Evolutionary conservation across 1,140 invertebrate species (phyloP).

Genomic region (Cyclargus thomasi): DNA sequence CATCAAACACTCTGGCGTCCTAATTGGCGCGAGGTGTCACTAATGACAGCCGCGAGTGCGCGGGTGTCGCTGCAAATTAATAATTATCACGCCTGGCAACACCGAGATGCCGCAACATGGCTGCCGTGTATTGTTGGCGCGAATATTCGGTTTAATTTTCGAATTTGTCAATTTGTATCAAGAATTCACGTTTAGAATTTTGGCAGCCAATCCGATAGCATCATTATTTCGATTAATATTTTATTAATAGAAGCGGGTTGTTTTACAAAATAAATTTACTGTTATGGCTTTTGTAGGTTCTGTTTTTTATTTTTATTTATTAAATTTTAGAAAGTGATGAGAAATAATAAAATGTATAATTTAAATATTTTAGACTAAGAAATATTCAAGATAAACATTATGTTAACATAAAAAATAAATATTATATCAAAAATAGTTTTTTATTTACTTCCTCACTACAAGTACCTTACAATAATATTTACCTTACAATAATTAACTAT

Average conservation of each 20-base stretch:
- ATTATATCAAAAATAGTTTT: too few species aligned
- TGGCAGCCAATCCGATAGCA: background rate
- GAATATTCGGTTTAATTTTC: conserved; percentile 50
- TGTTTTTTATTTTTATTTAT: background rate
- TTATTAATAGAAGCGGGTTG: background rate
- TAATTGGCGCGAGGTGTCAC: conserved; percentile 72
- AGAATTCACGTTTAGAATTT: background rate
- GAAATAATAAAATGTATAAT: too few species aligned
- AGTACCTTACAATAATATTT: too few species aligned
- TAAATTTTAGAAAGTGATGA: too few species aligned
- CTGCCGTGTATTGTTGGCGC: conserved; percentile 55
- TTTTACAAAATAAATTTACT: background rate
- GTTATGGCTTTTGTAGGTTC: background rate
- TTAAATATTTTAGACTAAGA: too few species aligned
- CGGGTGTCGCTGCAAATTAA: conserved; percentile 65
- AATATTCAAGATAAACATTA: too few species aligned
- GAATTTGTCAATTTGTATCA: conserved; percentile 39
- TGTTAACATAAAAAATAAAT: too few species aligned
- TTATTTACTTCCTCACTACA: too few species aligned
- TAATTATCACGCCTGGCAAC: conserved; percentile 71
- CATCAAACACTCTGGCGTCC: conserved; percentile 59
- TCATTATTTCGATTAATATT: background rate
- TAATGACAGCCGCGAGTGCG: conserved; percentile 64
- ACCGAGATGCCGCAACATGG: conserved; percentile 63
- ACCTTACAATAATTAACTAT: too few species aligned